Base-by-base conservation (phyloP, 2,113 vertebrate genomes). In the Lichenostomus cassidix region DNA sequence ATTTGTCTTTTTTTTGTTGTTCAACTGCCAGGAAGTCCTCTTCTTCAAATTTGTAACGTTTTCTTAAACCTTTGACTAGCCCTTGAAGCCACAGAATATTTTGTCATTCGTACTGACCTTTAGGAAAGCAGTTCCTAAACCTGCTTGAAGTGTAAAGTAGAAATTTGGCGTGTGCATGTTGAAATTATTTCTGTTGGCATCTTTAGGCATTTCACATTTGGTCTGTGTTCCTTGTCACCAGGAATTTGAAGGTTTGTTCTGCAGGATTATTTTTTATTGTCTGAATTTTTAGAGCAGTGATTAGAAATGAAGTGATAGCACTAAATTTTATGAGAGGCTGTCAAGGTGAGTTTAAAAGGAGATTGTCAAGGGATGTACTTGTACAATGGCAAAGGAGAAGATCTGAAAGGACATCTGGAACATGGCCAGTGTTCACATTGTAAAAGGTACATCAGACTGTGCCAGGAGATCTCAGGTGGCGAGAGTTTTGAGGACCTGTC, bases 371-470 rank as follows among this genome's bases (percentile, higher is more conserved):
- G 76, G 68, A 77, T 52, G 47, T 62, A 24, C 33, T 75, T 82
- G 19, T 87, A 24, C 35, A 53, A 2, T 33, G 23, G 19, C 49
- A 70, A 63, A 83, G 28, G 25, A 67, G 79, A 67, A 90, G 39
- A 65, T 63, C 21, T 14, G 22, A 44, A 52, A 69, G 17, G 20
- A 20, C 80, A 4, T 47, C 44, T 88, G 79, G 63, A 81, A 41
- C 9, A 1, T 33, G 33, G 50, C 35, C 24, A 37, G 0, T 3
- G 0, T 63, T 91, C 37, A 37, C 6, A 2, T 6, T 9, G 2
- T 68, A 56, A 41, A 76, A 84, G 9, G 28, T 68, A 39, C 8
- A 35, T 92, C 29, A 42, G 1, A 58, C 11, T 65, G 31, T 71
- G 28, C 41, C 68, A 33, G 55, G 31, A 74, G 46, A 9, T 59